Evolutionary conservation across 2,797 vertebrate species (phyloP).

Genomic region (Sciurus vulgaris): DNA sequence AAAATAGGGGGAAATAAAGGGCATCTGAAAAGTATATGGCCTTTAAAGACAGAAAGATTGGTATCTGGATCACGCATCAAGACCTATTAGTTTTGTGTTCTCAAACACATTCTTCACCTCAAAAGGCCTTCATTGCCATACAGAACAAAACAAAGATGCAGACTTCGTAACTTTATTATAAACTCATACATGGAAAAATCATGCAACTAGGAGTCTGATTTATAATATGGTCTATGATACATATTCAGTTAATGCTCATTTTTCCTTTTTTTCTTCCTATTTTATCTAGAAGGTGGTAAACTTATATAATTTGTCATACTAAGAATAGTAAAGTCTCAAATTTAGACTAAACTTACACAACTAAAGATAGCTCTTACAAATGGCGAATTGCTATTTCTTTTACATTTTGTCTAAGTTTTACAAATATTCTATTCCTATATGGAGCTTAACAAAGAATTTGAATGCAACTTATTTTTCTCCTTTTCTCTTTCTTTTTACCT

Average conservation of each 20-base stretch:
- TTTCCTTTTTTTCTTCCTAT: neutral
- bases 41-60: neutral
- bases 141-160: neutral
- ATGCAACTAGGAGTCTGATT: neutral
- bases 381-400: neutral
- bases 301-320: neutral
- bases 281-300: neutral
- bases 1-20: neutral
- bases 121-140: neutral
- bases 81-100: neutral
- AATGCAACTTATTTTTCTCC: neutral
- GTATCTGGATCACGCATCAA: neutral
- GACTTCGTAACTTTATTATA: neutral
- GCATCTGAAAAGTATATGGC: neutral
- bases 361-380: neutral
- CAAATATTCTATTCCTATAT: neutral
- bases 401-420: neutral
- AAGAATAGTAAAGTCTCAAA: slow-evolving; percentile 22
- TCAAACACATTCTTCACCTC: neutral
- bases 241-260: neutral
- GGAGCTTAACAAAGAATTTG: neutral
- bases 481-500: neutral
- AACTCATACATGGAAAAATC: neutral
- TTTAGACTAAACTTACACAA: neutral
- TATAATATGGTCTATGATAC: neutral